Base-by-base conservation (phyloP, 2,888 invertebrate species). In the Epicampocera succincta region DNA sequence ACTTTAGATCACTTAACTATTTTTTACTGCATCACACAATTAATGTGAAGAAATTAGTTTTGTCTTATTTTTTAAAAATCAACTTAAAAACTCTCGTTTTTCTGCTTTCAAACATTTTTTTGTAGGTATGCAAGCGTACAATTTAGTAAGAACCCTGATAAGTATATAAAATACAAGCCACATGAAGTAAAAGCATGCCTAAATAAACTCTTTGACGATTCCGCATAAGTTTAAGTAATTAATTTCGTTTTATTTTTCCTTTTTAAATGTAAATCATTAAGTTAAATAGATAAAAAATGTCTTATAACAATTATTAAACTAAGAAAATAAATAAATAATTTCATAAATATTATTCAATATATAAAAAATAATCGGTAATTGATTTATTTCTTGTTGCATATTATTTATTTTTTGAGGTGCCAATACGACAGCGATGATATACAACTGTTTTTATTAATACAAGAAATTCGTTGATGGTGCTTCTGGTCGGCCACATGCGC, bases 101-200 rank as follows among this genome's bases (percentile, higher is more conserved):
- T 72, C 44, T 46, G 33, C 33, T 3, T 9, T 33, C 33, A 63
- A 68, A 66, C 11, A 15, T 11, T 19, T 15, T 69, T 17, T 76
- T 73, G 1, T 44, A 95, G 95, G 88, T 95, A 94, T 91, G 93
- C 94, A 1, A 90, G 92, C 50, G 92, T 96, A 56, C 94, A 95
- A 74, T 99, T 99, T 91, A 96, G 97, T 21, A 98, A 98, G 91
- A 97, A 98, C 92, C 95, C 95, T 0, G 96, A 96, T 83, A 99
- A 99, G 91, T 98, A 99, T 91, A 94, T 98, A 76, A 97, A 96
- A 91, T 97, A 97, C 89, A 94, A 94, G 38, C 97, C 97, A 0
- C 94, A 95, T 86, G 96, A 97, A 90, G 95, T 99, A 8, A 94
- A 95, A 1, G 93, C 94, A 0, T 93, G 96, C 88, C 93, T 99